Base-by-base conservation (phyloP, 2,113 vertebrate genomes). In the Albula goreensis region DNA sequence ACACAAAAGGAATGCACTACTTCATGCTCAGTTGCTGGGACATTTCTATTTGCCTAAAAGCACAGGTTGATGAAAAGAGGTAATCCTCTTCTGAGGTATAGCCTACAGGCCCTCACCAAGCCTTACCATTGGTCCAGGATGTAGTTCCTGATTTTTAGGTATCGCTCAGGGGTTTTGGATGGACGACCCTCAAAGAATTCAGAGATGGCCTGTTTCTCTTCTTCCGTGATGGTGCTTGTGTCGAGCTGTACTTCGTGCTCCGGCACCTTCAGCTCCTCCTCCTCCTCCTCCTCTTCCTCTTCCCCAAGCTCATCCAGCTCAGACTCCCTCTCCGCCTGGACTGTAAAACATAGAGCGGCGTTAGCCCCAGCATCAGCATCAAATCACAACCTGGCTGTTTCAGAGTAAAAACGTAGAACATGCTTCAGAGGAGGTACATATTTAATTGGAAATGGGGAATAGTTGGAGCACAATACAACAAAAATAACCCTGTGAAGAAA, bases 101-200 rank as follows among this genome's bases (percentile, higher is more conserved):
- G 31, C 31, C 31, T 41, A 1, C 31, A 41, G 31, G 31, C 31
- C 60, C 22, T 17, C 49, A 25, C 50, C 0, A 12, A 80, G 78
- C 83, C 93, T 94, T 95, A 99, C 98, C 98, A 99, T 19, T 99
- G 98, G 91, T 99, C 97, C 95, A 99, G 93, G 92, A 99, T 99
- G 50, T 99, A 99, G 95, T 99, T 99, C 86, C 98, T 96, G 85
- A 99, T 99, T 95, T 97, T 99, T 86, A 99, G 93, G 89, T 99
- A 99, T 91, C 98, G 96, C 83, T 98, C 98, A 2, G 98, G 98
- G 22, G 98, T 99, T 93, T 99, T 99, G 74, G 98, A 97, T 63
- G 96, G 95, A 25, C 98, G 96, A 0, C 98, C 98, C 87, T 99
- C 98, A 92, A 99, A 99, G 92, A 99, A 99, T 87, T 99, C 98